Conservation (phyloP, 35 echinoderm and acorn worm species). For the Anneissia japonica region DNA sequence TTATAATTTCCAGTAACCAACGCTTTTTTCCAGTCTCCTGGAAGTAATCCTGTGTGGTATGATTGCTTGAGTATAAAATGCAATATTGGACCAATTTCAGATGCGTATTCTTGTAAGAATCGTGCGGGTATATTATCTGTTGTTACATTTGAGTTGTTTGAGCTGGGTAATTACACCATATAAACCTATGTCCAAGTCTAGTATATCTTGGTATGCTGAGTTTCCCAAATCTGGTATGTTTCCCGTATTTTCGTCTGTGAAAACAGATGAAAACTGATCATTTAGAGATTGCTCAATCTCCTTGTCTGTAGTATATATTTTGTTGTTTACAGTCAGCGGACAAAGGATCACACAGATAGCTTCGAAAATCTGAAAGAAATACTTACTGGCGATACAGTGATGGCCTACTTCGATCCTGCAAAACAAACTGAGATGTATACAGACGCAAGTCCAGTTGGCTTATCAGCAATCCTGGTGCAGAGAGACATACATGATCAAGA, state of each 20-base stretch:
- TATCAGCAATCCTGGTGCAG: constrained; percentile 49
- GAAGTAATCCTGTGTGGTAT: not conserved
- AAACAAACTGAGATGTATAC: constrained; percentile 41
- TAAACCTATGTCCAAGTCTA: no score
- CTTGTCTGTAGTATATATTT: no score
- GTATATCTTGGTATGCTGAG: no score
- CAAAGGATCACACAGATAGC: not conserved
- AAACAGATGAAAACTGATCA: no score
- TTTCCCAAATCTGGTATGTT: no score
- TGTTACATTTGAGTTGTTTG: not conserved
- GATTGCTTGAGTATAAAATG: not conserved
- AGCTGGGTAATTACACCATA: no score
- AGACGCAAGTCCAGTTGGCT: constrained; percentile 62
- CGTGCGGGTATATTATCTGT: not conserved
- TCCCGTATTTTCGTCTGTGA: no score
- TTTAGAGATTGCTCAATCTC: no score
- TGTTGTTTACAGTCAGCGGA: no score
- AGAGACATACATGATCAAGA: no score
- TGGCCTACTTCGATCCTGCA: constrained; percentile 52
- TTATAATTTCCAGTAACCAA: not conserved
- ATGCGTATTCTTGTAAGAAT: not conserved
- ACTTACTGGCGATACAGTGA: constrained; percentile 35
- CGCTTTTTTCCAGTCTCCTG: not conserved
- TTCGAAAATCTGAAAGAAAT: constrained; percentile 29
- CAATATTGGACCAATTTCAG: not conserved